These are phyloP conservation scores for Aphelenchoides fujianensis DNA, from an alignment of 1,140 invertebrate genomes.

Conservation along the genomic window DNA sequence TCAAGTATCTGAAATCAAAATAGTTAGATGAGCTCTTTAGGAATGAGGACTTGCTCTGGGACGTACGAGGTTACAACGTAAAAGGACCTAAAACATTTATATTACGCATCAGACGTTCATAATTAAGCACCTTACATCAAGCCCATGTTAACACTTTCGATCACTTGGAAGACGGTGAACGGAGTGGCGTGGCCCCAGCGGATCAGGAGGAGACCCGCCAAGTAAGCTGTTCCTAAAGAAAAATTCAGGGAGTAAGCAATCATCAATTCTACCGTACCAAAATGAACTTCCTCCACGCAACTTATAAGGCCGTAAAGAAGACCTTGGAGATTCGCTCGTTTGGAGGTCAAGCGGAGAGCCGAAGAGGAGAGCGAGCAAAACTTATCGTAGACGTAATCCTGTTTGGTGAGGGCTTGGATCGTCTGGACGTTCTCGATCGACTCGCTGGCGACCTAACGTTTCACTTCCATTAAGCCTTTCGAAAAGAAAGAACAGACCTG, in stretches of 20 bases:
- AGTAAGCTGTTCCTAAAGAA: conserved; percentile 31
- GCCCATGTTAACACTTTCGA: conserved; percentile 56
- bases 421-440: conserved; percentile 47
- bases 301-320: conserved; percentile 7
- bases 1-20: too few species aligned
- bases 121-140: conserved; percentile 31
- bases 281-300: neutral
- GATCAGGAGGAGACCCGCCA: conserved; percentile 39
- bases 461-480: too few species aligned
- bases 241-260: too few species aligned
- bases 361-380: conserved; percentile 33
- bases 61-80: conserved; percentile 62
- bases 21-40: too few species aligned
- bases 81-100: conserved; percentile 25
- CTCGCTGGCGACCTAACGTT: conserved; percentile 40
- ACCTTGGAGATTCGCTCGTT: conserved; percentile 43
- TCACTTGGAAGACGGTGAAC: conserved; percentile 52
- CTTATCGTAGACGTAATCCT: conserved; percentile 41
- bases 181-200: conserved; percentile 31
- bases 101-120: too few species aligned
- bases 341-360: conserved; percentile 9
- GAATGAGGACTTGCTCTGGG: too few species aligned
- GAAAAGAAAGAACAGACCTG: conserved; percentile 31
- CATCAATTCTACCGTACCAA: too few species aligned
- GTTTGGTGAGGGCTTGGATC: conserved; percentile 40